These are phyloP conservation scores for Strigamia transsilvanica DNA, from an alignment of 2,888 invertebrate genomes.

Conservation along the genomic window DNA sequence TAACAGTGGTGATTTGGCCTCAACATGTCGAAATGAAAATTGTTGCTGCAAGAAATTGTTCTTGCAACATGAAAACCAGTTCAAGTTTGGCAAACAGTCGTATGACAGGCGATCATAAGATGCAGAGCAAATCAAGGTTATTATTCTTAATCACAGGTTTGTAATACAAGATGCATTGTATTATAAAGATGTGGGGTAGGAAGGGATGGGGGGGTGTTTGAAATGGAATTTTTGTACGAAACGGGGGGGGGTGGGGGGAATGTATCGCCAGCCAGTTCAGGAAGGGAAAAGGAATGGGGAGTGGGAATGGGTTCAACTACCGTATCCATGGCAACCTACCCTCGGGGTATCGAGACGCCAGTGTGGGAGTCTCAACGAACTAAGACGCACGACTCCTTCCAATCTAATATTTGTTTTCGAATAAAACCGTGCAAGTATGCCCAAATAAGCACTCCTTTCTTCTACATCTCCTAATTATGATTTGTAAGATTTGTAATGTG, in stretches of 20 bases:
- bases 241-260: background rate
- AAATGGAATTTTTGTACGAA: constrained; percentile 13
- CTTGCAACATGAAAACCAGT: constrained; percentile 10
- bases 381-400: background rate
- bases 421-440: background rate
- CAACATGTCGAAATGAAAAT: too few species aligned
- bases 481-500: too few species aligned
- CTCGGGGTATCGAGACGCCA: background rate
- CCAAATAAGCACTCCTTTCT: background rate
- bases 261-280: background rate
- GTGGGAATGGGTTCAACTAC: constrained; percentile 21
- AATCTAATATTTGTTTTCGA: constrained; percentile 25
- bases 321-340: constrained; percentile 4
- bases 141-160: constrained; percentile 36
- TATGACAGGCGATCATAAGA: constrained; percentile 1
- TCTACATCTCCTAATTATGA: background rate
- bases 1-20: too few species aligned
- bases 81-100: background rate
- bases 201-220: background rate
- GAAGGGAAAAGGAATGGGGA: constrained; percentile 16
- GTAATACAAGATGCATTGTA: constrained; percentile 11
- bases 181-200: background rate
- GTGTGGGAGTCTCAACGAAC: constrained; percentile 11
- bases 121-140: constrained; percentile 5
- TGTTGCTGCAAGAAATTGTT: background rate